Conservation (phyloP, 2,797 vertebrate genomes). For the Pipistrellus kuhlii region DNA sequence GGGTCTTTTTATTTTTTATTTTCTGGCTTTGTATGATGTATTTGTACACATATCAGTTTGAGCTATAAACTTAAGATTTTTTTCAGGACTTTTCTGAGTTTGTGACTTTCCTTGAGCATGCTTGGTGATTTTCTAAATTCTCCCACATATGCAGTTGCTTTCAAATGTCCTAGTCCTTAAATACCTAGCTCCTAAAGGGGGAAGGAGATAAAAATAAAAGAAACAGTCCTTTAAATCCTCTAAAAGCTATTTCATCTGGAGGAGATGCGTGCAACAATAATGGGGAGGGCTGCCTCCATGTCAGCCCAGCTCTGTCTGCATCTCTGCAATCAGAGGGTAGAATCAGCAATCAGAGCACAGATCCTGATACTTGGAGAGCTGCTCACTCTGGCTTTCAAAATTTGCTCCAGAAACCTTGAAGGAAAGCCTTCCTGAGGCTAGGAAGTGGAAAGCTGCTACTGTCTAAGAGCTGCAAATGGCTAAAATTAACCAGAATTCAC, state of each 20-base stretch:
- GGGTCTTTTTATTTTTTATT: too few relatives aligned
- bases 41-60: neutral
- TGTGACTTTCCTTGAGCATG: neutral
- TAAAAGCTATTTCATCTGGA: neutral
- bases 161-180: neutral
- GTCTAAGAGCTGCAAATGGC: neutral
- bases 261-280: neutral
- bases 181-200: neutral
- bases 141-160: neutral
- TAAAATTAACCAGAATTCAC: neutral
- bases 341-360: neutral
- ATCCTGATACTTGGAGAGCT: neutral
- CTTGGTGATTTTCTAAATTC: neutral
- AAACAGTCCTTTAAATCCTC: neutral
- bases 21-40: neutral
- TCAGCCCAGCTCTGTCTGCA: neutral
- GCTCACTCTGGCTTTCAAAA: neutral
- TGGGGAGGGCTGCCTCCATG: too few relatives aligned
- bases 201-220: neutral
- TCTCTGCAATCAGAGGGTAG: neutral
- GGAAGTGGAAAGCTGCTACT: neutral
- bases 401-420: neutral
- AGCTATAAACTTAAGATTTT: neutral
- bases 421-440: neutral
- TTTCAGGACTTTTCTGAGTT: neutral